Evolutionary conservation across 2,797 vertebrate genomes (phyloP).

Genomic region (Urocyon cinereoargenteus): DNA sequence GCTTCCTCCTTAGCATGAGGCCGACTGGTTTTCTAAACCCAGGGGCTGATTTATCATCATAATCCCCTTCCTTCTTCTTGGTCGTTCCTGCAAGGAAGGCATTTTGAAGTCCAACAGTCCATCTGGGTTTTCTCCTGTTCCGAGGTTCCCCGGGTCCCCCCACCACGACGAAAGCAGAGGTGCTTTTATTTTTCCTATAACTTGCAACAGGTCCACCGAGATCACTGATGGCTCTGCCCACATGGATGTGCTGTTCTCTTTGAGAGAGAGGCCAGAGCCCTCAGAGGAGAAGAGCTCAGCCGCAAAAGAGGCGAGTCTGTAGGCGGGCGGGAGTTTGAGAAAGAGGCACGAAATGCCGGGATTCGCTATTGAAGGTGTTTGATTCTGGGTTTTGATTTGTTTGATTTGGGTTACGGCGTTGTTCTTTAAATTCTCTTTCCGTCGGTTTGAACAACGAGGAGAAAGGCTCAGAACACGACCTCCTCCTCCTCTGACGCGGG

Average conservation of each 20-base stretch:
- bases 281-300: not conserved
- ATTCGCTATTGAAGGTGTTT: not conserved
- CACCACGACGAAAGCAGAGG: not conserved
- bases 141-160: not conserved
- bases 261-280: not conserved
- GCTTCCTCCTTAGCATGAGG: not conserved
- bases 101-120: constrained; percentile 5
- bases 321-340: not conserved
- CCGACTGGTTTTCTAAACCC: not conserved
- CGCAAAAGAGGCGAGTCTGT: not conserved
- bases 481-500: not conserved
- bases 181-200: not conserved
- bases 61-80: not conserved
- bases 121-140: not conserved
- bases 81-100: not conserved
- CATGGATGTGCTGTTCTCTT: constrained; percentile 43
- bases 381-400: no score
- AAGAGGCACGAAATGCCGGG: not conserved
- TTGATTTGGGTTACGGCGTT: not conserved
- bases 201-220: not conserved
- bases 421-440: not conserved
- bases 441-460: not conserved
- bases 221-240: not conserved
- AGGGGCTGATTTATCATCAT: not conserved
- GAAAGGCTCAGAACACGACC: not conserved